Base-by-base conservation (phyloP, 2,797 vertebrate species). In the Sparus aurata region DNA sequence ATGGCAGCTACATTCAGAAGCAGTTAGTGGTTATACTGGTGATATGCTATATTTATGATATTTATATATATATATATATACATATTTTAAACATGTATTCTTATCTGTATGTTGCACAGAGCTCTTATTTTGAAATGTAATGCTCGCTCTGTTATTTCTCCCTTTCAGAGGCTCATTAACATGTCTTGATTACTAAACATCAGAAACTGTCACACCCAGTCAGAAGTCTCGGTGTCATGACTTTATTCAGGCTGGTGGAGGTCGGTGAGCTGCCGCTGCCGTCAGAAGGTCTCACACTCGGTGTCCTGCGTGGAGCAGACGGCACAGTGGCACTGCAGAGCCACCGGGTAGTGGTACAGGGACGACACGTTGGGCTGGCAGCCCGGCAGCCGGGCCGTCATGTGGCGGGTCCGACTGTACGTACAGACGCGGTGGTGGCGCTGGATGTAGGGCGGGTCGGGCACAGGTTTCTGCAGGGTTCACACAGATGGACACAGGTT, bases 201-300 rank as follows among this genome's bases (percentile, higher is more conserved):
- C 38, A 66, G 20, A 55, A 68, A 78, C 27, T 62, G 10, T 34
- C 46, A 65, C 41, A 71, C 0, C 5, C 1, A 10, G 8, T 67
- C 47, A 62, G 12, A 62, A 4, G 17, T 61, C n/a, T 65, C 41
- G 7, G 53, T 77, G 58, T 50, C 10, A 54, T 69, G 0, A 17
- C 77, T 86, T 85, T 77, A 78, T 75, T 57, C 16, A 67, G 61
- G 12, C 65, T 16, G 12, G 18, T 27, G 4, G 3, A 0, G 27
- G 2, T 27, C 27, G 27, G 27, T 27, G 27, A 4, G 27, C 27
- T 27, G 27, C n/a, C n/a, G n/a, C 27, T 27, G 27, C 27, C 27
- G 27, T 95, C 85, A 95, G 88, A 94, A 95, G 46, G 93, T 95
- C 84, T 96, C 93, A 49, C 95, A 96, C 89, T 95, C 95, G 0